phyloP scores from a whole-genome alignment of 2,888 invertebrate genomes.

The Polymixis flavicincta region DNA sequence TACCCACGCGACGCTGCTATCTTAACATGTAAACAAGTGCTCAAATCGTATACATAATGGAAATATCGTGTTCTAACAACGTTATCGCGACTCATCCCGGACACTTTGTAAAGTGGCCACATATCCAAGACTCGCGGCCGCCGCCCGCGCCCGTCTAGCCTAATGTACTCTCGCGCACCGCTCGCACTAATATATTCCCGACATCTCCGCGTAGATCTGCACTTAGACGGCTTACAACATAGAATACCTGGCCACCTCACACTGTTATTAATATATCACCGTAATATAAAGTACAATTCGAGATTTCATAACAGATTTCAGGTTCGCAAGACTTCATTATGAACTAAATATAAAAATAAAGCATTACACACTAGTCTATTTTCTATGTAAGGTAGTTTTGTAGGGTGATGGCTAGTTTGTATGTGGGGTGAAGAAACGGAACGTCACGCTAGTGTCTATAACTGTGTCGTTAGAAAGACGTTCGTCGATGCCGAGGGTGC shows the following conservation, averaged over 20 bases:
- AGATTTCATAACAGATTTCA: slow-evolving; percentile 65
- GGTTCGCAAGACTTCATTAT: slow-evolving; percentile 61
- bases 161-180: slow-evolving; percentile 75
- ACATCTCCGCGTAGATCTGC: slow-evolving; percentile 79
- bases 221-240: slow-evolving; percentile 79
- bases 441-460: slow-evolving; percentile 70
- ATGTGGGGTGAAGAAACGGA: slow-evolving; percentile 66
- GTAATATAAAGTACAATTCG: slow-evolving; percentile 65
- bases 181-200: slow-evolving; percentile 80
- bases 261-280: slow-evolving; percentile 45
- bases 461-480: slow-evolving; percentile 68
- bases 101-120: slow-evolving; percentile 90
- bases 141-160: slow-evolving; percentile 59
- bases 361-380: slow-evolving; percentile 67
- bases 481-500: slow-evolving; percentile 67
- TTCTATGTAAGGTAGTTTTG: slow-evolving; percentile 67
- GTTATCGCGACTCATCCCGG: slow-evolving; percentile 90
- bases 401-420: slow-evolving; percentile 75
- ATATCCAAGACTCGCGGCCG: slow-evolving; percentile 79
- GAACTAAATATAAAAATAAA: slow-evolving; percentile 77
- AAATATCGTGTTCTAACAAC: slow-evolving; percentile 91
- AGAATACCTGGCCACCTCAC: slow-evolving; percentile 65
- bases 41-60: slow-evolving; percentile 91
- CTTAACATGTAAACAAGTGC: slow-evolving; percentile 90
- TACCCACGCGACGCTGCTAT: slow-evolving; percentile 85